Base-by-base conservation (phyloP, 2,888 invertebrate species). In the Himalopsyche anomala region DNA sequence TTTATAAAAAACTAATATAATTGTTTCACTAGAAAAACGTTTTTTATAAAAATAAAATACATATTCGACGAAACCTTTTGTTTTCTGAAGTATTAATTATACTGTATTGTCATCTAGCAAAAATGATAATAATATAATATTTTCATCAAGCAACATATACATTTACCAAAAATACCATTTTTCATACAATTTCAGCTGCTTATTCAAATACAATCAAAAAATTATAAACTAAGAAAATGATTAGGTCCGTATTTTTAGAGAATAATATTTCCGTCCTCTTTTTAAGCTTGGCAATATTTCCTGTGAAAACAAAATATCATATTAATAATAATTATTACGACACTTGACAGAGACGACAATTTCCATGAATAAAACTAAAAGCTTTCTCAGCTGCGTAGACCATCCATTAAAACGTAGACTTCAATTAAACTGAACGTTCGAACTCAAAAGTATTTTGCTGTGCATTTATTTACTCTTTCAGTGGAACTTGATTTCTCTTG, bases 321-420 rank as follows among this genome's bases (percentile, higher is more conserved):
- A 51, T 45, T 45, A 81, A 45, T n/a, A 81, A n/a, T 81, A 40
- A 51, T 45, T 42, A 81, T 81, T 5, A 81, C n/a, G 28, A 28
- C 81, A 42, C 40, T 45, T 81, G 45, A 81, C n/a, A 42, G 28
- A n/a, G 8, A 45, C 51, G 81, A 45, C 19, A 62, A 62, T 62
- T 62, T 28, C 40, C 5, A 42, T 81, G 45, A 42, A 62, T 84
- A 81, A 54, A 84, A 56, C 80, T 84, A 84, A 84, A 84, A 84
- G 84, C 84, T 80, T 80, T 51, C 80, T 45, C 62, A 8, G 84
- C 19, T 38, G 42, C 8, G 17, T 12, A 56, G 69, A 81, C 56
- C 55, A 56, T 80, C 84, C 84, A 84, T 84, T 84, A 81, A 81
- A 62, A 45, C 36, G 80, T 84, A 84, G 84, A 84, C 84, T 55